phyloP scores from a whole-genome alignment of 2,888 invertebrate genomes.

The Sesia apiformis region DNA sequence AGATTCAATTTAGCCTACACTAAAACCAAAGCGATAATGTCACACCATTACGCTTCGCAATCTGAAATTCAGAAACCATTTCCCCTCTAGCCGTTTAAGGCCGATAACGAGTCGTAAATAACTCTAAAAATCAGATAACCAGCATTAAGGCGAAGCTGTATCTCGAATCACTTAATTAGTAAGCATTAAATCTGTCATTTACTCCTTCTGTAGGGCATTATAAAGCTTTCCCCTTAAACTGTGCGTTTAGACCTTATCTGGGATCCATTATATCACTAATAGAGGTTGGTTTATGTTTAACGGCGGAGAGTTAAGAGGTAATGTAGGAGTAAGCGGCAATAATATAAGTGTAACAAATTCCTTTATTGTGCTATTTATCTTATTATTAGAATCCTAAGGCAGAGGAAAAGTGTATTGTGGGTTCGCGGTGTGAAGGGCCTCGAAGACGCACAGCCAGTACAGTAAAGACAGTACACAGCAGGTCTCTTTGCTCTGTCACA shows the following conservation, averaged over 20 bases:
- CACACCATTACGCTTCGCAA: not conserved
- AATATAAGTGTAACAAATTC: not conserved
- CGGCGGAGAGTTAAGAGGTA: not conserved
- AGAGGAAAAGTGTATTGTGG: too few relatives aligned
- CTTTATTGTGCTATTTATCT: too few relatives aligned
- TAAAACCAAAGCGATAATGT: not conserved
- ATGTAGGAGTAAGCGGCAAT: not conserved
- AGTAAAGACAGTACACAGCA: too few relatives aligned
- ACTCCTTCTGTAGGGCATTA: slow-evolving; percentile 42
- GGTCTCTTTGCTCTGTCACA: too few relatives aligned
- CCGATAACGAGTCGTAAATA: slow-evolving; percentile 35
- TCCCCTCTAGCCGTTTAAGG: not conserved
- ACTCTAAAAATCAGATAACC: slow-evolving; percentile 52
- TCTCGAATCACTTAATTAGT: slow-evolving; percentile 63
- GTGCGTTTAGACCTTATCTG: slow-evolving; percentile 52
- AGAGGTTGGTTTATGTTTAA: slow-evolving; percentile 42
- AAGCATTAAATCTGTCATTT: slow-evolving; percentile 65
- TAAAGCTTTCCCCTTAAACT: slow-evolving; percentile 47
- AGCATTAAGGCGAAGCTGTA: slow-evolving; percentile 32
- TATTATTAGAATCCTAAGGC: too few relatives aligned
- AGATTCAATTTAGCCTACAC: not conserved
- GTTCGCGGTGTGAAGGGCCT: too few relatives aligned
- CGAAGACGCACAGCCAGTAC: too few relatives aligned
- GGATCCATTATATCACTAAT: slow-evolving; percentile 59
- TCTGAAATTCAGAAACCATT: not conserved